A percentile compares a stretch with the other conserved stretches of the same genome.
phyloP scores from a whole-genome alignment of 2,888 invertebrate genomes.

The Lepeophtheirus nordmannii region DNA sequence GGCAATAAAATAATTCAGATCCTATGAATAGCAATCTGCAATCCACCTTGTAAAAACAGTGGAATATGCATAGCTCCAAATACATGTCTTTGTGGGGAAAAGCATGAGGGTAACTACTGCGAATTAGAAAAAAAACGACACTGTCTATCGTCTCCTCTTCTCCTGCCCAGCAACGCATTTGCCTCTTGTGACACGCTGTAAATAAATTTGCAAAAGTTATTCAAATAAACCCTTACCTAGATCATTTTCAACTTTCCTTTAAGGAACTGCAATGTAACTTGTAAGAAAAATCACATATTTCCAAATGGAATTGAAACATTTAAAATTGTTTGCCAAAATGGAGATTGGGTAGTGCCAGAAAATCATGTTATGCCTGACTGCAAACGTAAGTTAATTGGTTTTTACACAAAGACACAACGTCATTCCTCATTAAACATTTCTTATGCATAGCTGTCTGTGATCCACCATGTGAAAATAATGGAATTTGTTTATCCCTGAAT shows the following conservation, averaged over 20 bases:
- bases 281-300: slow-evolving; percentile 28
- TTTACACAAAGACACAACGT: not conserved
- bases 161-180: not conserved
- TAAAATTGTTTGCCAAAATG: slow-evolving; percentile 27
- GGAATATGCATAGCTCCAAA: slow-evolving; percentile 62
- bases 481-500: slow-evolving; percentile 58
- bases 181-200: slow-evolving; percentile 8
- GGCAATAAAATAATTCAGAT: slow-evolving; percentile 24
- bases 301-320: slow-evolving; percentile 27
- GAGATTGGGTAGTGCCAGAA: slow-evolving; percentile 26
- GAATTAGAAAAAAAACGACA: slow-evolving; percentile 47
- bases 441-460: slow-evolving; percentile 44
- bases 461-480: slow-evolving; percentile 62
- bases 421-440: slow-evolving; percentile 22
- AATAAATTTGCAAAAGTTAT: not conserved
- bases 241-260: slow-evolving; percentile 10
- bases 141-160: not conserved
- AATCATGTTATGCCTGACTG: slow-evolving; percentile 28
- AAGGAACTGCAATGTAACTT: slow-evolving; percentile 28
- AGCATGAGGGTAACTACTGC: slow-evolving; percentile 55
- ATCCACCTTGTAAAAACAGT: slow-evolving; percentile 57
- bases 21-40: slow-evolving; percentile 50
- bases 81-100: slow-evolving; percentile 55
- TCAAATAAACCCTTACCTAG: too few species aligned
- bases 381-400: slow-evolving; percentile 28